A percentile compares a stretch with the other conserved stretches of the same genome.
phyloP scores from a whole-genome alignment of 1,140 invertebrate genomes.

The Drosophila punjabiensis region DNA sequence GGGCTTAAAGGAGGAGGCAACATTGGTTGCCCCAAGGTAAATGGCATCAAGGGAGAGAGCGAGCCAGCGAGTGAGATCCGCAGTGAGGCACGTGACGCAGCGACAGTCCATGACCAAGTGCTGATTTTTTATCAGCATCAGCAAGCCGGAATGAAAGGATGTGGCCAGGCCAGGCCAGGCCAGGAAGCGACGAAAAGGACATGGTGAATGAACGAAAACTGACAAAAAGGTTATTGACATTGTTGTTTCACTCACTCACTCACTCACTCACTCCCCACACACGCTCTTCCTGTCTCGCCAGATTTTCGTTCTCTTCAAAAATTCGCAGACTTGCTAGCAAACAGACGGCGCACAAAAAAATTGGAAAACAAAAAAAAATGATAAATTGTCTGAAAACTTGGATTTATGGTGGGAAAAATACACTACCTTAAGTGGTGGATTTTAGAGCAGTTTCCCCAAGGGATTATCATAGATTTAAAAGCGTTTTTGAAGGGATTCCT shows the following conservation, averaged over 20 bases:
- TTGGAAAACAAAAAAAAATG: slow-evolving; percentile 18
- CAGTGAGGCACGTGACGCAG: slow-evolving; percentile 75
- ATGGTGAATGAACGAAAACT: slow-evolving; percentile 43
- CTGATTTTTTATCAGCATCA: slow-evolving; percentile 76
- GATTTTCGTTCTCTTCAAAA: slow-evolving; percentile 43
- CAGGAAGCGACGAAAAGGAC: slow-evolving; percentile 13
- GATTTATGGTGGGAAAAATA: slow-evolving; percentile 17
- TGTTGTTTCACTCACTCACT: slow-evolving; percentile 45
- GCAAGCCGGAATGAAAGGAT: slow-evolving; percentile 49
- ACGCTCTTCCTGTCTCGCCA: slow-evolving; percentile 27
- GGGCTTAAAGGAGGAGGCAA: neutral
- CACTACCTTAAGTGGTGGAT: neutral
- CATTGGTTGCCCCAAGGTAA: slow-evolving; percentile 53
- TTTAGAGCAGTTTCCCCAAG: neutral
- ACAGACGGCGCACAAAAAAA: slow-evolving; percentile 32
- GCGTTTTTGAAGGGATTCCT: fast-evolving
- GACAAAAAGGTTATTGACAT: slow-evolving; percentile 81
- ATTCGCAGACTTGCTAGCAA: slow-evolving; percentile 44
- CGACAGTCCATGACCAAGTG: slow-evolving; percentile 83
- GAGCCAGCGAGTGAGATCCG: slow-evolving; percentile 26
- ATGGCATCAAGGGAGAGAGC: slow-evolving; percentile 36
- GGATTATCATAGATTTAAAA: neutral
- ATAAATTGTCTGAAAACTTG: slow-evolving; percentile 31
- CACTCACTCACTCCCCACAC: neutral
- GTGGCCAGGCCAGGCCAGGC: slow-evolving; percentile 10